These are phyloP conservation scores for Pterocles burchelli DNA, from an alignment of 2,113 vertebrate genomes.

Conservation along the genomic window DNA sequence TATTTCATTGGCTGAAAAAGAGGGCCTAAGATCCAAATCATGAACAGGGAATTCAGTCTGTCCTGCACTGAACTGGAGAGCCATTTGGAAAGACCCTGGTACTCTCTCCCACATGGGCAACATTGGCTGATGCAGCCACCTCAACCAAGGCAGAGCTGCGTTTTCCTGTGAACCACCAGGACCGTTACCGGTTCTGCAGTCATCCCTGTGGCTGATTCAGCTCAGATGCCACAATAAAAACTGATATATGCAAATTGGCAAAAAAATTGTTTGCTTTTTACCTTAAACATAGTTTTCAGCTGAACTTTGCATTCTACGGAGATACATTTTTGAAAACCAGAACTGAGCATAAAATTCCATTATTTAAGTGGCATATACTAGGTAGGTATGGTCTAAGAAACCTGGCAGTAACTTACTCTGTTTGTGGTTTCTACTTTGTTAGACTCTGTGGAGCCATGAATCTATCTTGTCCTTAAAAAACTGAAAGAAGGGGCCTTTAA, in stretches of 20 bases:
- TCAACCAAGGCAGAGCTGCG: neutral
- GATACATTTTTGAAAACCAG: slow-evolving; percentile 59
- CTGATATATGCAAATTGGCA: slow-evolving; percentile 57
- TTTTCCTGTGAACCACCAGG: neutral
- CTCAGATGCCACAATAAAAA: slow-evolving; percentile 43
- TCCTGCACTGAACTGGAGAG: neutral
- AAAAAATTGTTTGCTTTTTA: slow-evolving; percentile 38
- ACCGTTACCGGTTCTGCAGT: neutral
- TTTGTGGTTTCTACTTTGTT: slow-evolving; percentile 81
- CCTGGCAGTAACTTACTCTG: slow-evolving; percentile 76
- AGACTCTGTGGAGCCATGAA: slow-evolving; percentile 85
- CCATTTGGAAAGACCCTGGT: neutral
- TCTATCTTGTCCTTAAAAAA: slow-evolving; percentile 86
- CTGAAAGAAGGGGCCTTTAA: slow-evolving; percentile 76
- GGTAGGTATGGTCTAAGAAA: slow-evolving; percentile 67
- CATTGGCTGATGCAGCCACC: accelerated
- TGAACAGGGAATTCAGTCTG: neutral
- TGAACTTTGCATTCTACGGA: slow-evolving; percentile 38
- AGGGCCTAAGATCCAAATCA: neutral
- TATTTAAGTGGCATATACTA: slow-evolving; percentile 70
- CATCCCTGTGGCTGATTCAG: neutral
- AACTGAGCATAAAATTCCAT: slow-evolving; percentile 69
- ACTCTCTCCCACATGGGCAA: neutral
- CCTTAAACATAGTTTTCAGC: slow-evolving; percentile 56
- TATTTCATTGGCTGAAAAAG: neutral